Conservation (phyloP, 1,140 invertebrate genomes). For the Drosophila cardini region DNA sequence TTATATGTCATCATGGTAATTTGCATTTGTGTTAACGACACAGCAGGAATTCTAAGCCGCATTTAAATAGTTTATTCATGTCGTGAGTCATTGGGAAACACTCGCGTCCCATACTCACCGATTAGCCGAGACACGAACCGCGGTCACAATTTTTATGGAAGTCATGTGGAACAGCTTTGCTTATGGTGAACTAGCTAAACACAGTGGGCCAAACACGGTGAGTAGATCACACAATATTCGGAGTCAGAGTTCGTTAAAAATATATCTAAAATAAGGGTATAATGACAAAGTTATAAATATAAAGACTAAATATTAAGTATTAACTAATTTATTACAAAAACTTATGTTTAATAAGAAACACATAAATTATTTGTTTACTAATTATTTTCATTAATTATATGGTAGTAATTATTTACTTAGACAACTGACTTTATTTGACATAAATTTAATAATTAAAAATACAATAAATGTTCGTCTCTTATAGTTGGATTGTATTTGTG, state of each 20-base stretch:
- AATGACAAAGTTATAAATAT: too few relatives aligned
- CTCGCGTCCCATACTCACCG: slow-evolving; percentile 17
- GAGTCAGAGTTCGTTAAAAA: not conserved
- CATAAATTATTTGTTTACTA: too few relatives aligned
- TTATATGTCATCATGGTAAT: slow-evolving; percentile 18
- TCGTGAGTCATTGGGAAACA: slow-evolving; percentile 23
- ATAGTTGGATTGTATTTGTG: too few relatives aligned
- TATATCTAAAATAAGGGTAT: not conserved
- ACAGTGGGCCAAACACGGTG: slow-evolving; percentile 7
- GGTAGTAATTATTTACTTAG: too few relatives aligned
- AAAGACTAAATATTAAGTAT: too few relatives aligned
- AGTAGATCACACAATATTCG: not conserved
- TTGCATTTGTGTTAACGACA: slow-evolving; percentile 19
- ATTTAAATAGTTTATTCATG: slow-evolving; percentile 4
- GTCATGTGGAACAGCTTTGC: not conserved
- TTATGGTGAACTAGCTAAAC: not conserved
- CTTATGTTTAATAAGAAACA: too few relatives aligned
- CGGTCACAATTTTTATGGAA: not conserved
- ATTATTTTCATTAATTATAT: too few relatives aligned
- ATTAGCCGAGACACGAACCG: slow-evolving; percentile 37
- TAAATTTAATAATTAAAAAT: not conserved
- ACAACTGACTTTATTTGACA: too few relatives aligned
- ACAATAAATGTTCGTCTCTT: not conserved
- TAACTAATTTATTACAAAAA: not conserved
- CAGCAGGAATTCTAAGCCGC: not conserved